Percentiles rank a stretch among this genome's conserved stretches.
Evolutionary conservation across 1,140 invertebrate genomes (phyloP).

Genomic region (Drosophila persimilis): DNA sequence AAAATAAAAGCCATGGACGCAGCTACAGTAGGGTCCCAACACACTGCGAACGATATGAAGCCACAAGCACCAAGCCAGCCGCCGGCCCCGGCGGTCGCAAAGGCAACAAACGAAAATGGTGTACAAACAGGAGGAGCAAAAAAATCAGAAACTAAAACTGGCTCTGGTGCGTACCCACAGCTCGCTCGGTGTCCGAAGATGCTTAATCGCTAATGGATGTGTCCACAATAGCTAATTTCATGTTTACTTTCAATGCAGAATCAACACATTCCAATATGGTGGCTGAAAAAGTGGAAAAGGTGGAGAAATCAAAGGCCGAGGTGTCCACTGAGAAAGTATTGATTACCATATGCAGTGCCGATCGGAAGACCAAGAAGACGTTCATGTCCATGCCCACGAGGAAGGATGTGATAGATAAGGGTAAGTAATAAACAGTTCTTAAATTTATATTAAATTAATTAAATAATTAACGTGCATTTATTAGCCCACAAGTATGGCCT

Average conservation of each 20-base stretch:
- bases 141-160: slow-evolving; percentile 55
- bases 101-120: slow-evolving; percentile 70
- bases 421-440: slow-evolving; percentile 26
- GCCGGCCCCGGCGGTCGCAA: slow-evolving; percentile 48
- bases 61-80: slow-evolving; percentile 37
- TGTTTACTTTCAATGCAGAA: slow-evolving; percentile 12
- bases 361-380: slow-evolving; percentile 70
- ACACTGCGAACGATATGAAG: slow-evolving; percentile 43
- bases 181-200: neutral
- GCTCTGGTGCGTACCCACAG: slow-evolving; percentile 39
- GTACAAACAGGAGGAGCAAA: slow-evolving; percentile 71
- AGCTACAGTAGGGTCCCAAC: slow-evolving; percentile 32
- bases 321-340: slow-evolving; percentile 61
- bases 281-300: slow-evolving; percentile 23
- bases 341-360: slow-evolving; percentile 73
- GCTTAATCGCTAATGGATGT: neutral
- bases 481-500: slow-evolving; percentile 69
- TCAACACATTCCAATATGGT: slow-evolving; percentile 51
- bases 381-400: slow-evolving; percentile 70
- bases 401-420: slow-evolving; percentile 74
- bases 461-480: no score
- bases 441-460: slow-evolving; percentile 1
- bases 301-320: slow-evolving; percentile 52
- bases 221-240: slow-evolving; percentile 13
- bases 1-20: slow-evolving; percentile 59